phyloP scores from a whole-genome alignment of 2,113 vertebrate genomes.

The Semicossyphus pulcher region DNA sequence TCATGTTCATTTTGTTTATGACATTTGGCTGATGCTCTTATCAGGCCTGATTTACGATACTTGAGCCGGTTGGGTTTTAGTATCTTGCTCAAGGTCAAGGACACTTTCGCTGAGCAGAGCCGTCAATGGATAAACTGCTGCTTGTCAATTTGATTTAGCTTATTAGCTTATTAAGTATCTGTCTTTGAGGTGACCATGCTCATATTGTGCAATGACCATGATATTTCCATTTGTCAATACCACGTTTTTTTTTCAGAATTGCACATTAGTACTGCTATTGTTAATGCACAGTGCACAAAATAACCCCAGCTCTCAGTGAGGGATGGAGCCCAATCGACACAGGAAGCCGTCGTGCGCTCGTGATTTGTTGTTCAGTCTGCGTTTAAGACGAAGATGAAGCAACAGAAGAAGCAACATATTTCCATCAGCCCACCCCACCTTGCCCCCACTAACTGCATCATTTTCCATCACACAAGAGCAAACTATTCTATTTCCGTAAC shows the following conservation, averaged over 20 bases:
- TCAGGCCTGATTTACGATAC: slow-evolving; percentile 45
- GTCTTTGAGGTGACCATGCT: slow-evolving; percentile 4
- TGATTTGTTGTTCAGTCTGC: not conserved
- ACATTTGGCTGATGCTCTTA: slow-evolving; percentile 36
- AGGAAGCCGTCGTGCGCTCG: not conserved
- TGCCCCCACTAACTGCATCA: slow-evolving; percentile 6
- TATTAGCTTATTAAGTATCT: slow-evolving; percentile 22
- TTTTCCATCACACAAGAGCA: slow-evolving; percentile 26
- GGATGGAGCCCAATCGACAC: not conserved
- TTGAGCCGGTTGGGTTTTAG: slow-evolving; percentile 33
- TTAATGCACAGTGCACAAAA: not conserved
- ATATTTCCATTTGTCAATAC: not conserved
- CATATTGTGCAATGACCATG: not conserved
- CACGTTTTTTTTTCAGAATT: not conserved
- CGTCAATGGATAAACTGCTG: slow-evolving; percentile 6
- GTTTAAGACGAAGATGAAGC: no score
- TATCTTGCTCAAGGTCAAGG: slow-evolving; percentile 35
- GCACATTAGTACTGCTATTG: not conserved
- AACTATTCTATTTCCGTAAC: slow-evolving; percentile 32
- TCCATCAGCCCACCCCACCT: slow-evolving; percentile 17
- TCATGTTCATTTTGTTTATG: slow-evolving; percentile 38
- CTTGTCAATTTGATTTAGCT: slow-evolving; percentile 28
- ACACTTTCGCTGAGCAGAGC: not conserved
- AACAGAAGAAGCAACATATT: not conserved
- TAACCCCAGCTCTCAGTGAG: not conserved